These are phyloP conservation scores for Yponomeuta cagnagella DNA, from an alignment of 2,888 invertebrate species.

Conservation along the genomic window DNA sequence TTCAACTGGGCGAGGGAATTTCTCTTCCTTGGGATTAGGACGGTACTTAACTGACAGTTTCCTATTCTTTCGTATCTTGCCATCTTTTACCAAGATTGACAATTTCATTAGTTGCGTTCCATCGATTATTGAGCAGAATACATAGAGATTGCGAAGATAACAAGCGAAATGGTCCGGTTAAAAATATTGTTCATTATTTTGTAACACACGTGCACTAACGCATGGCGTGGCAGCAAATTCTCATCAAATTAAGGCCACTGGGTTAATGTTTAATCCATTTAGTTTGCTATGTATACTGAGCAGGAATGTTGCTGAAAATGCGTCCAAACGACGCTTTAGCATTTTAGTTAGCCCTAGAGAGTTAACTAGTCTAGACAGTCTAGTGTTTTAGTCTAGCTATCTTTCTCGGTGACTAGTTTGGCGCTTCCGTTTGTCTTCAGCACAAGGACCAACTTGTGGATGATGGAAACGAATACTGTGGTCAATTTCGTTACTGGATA, in stretches of 20 bases:
- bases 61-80: too few relatives aligned
- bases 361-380: not conserved
- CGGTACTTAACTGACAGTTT: too few relatives aligned
- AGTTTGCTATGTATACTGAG: conserved; percentile 4
- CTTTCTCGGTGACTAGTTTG: not conserved
- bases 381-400: not conserved
- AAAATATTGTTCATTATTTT: conserved; percentile 1
- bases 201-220: not conserved
- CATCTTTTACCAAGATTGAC: too few relatives aligned
- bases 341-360: not conserved
- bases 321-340: not conserved
- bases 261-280: conserved; percentile 31
- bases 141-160: conserved; percentile 18
- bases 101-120: too few relatives aligned
- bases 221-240: conserved; percentile 12
- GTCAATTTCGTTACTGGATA: too few relatives aligned
- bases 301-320: not conserved
- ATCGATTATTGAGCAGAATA: not conserved
- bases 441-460: too few relatives aligned
- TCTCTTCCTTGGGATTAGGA: too few relatives aligned
- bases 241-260: conserved; percentile 29
- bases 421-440: too few relatives aligned
- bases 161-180: conserved; percentile 18
- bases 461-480: too few relatives aligned
- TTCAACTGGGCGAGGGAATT: too few relatives aligned